Evolutionary conservation across 2,797 vertebrate genomes (phyloP), one percentile per base, ranked within the genome.

Genomic region (Aldrovandia affinis): DNA sequence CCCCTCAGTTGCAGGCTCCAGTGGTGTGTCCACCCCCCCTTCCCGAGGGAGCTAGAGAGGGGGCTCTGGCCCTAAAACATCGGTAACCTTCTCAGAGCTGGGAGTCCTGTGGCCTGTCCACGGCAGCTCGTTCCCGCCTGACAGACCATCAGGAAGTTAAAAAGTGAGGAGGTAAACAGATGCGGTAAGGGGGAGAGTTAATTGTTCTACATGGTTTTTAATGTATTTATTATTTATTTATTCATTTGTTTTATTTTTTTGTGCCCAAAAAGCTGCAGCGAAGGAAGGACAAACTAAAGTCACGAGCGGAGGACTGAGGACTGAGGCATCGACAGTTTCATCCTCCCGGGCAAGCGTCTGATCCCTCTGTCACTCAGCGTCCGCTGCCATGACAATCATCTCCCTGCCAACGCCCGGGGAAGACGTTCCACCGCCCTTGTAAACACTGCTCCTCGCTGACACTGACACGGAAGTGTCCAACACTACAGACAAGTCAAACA

Each of bases 201-300:
- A 57, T 57, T 57, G 12, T 57, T n/a, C n/a, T n/a, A n/a, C n/a
- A n/a, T n/a, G n/a, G n/a, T n/a, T n/a, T 52, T 52, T 52, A 52
- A 52, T 52, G 50, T 52, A 52, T 52, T 57, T 57, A 15, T 20
- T 57, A 10, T 57, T 57, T 57, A 3, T 14, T 57, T 14, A 20
- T 57, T 2, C 18, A 57, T 57, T 57, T 14, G 9, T 57, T 50
- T 50, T 12, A 6, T 50, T 86, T 89, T 88, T 87, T 88, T 80
- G 80, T 61, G 87, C 85, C 86, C 78, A 91, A 95, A 94, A 94
- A 95, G 84, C 65, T 12, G 82, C 86, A 88, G 83, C 94, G 91
- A 92, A 95, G 95, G 94, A 95, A 96, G 95, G 95, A 95, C 95
- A 93, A 93, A 94, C 92, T 95, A 96, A 96, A 95, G 95, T 95